Base-by-base conservation (phyloP, 2,113 vertebrate species). In the Shinisaurus crocodilurus region DNA sequence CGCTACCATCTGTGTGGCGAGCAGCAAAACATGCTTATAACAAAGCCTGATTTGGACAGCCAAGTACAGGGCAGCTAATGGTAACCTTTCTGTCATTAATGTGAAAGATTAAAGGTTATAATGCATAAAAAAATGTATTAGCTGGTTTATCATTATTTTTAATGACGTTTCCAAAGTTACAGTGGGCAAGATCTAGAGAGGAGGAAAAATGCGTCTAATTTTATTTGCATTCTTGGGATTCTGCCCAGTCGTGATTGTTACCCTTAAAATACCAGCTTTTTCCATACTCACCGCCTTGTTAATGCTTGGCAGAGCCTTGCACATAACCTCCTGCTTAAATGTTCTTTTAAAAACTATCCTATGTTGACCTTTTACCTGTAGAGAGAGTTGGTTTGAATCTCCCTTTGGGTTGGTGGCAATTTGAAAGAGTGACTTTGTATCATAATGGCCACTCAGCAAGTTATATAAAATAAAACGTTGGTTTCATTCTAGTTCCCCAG, bases 161-260 rank as follows among this genome's bases (percentile, higher is more conserved):
- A 93, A 92, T 91, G 94, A 95, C 69, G 88, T 90, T 69, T 92
- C 95, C 95, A 92, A 83, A 27, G 9, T 93, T 94, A 75, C 0
- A 92, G 94, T 88, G 92, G 88, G 92, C 94, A 93, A 92, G 88
- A 2, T 1, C 85, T 88, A 87, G 92, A 92, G 94, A 95, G 92
- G 91, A 96, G 75, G 60, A 95, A 96, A 96, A 92, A 87, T 70
- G 91, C 90, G 90, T 94, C 93, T 94, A 90, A 89, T 95, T 96
- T 96, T 94, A 96, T 96, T 95, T 96, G 89, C 90, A 95, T 94
- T 92, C 95, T 70, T 93, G 96, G 91, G 95, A 95, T 90, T 84
- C 90, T 90, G 89, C 75, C 80, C 89, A 85, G 91, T 92, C 90
- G 83, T 84, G 95, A 89, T 74, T 90, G 90, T 87, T 95, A 91